These are phyloP conservation scores for Busseola fusca DNA, from an alignment of 2,888 invertebrate genomes.

Conservation along the genomic window DNA sequence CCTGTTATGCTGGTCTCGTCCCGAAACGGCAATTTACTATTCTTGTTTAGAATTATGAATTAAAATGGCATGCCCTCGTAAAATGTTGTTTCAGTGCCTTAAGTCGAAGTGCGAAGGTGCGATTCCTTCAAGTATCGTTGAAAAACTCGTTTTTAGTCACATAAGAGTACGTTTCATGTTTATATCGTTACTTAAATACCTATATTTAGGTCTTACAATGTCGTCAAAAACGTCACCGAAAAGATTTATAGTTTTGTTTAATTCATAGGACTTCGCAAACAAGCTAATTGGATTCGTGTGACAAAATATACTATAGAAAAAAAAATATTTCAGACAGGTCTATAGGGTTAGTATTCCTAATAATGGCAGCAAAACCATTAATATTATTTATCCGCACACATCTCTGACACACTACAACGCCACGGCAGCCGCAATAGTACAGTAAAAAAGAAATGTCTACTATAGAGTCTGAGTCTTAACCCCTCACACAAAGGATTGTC, in stretches of 20 bases:
- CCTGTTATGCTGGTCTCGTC: constrained; percentile 34
- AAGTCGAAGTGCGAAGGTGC: background rate
- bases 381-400: no score
- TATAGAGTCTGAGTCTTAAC: constrained; percentile 2
- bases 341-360: no score
- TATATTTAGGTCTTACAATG: background rate
- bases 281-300: constrained; percentile 29
- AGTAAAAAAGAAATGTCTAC: background rate
- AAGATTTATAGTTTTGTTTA: constrained; percentile 11
- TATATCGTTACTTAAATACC: background rate
- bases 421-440: no score
- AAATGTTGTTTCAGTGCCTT: background rate
- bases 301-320: constrained; percentile 8
- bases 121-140: background rate
- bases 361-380: no score
- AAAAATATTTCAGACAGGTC: no score
- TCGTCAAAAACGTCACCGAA: background rate
- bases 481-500: constrained; percentile 12
- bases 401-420: no score
- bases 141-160: background rate
- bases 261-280: constrained; percentile 16
- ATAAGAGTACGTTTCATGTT: background rate
- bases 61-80: constrained; percentile 2
- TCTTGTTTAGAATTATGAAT: constrained; percentile 31
- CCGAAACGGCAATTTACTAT: constrained; percentile 19